Evolutionary conservation across 2,113 vertebrate genomes (phyloP).

Genomic region (Alligator mississippiensis): DNA sequence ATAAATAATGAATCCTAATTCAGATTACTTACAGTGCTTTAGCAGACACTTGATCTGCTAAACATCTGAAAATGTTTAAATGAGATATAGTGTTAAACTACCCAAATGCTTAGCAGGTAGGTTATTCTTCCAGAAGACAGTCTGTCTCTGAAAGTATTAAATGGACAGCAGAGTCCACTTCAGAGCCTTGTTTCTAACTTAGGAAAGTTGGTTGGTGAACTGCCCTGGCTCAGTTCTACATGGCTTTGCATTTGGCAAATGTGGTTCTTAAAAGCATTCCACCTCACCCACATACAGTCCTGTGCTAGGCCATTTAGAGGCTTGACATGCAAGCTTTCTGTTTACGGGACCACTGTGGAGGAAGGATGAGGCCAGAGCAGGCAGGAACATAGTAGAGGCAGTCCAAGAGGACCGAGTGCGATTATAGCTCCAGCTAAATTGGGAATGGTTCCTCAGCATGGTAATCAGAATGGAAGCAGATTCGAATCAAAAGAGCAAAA

Average conservation of each 20-base stretch:
- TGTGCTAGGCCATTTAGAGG: background rate
- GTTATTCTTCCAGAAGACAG: background rate
- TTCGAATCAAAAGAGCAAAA: conserved; percentile 30
- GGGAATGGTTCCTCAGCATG: background rate
- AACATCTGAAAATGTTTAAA: conserved; percentile 49
- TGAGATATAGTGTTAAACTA: background rate
- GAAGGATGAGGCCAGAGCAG: conserved; percentile 54
- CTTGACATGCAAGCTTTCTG: conserved; percentile 38
- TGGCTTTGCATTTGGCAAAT: background rate
- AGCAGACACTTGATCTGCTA: conserved; percentile 20
- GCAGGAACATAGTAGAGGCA: conserved; percentile 27
- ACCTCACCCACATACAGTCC: conserved; percentile 40
- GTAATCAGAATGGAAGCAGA: conserved; percentile 40
- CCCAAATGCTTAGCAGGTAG: background rate
- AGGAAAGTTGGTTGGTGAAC: conserved; percentile 40
- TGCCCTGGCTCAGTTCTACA: conserved; percentile 20
- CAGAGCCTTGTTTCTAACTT: background rate
- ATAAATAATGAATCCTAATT: conserved; percentile 51
- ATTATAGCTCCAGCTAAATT: conserved; percentile 17
- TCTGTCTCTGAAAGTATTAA: background rate
- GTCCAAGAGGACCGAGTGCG: conserved; percentile 50
- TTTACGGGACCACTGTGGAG: conserved; percentile 42
- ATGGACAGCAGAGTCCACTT: conserved; percentile 18
- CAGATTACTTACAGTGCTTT: conserved; percentile 19
- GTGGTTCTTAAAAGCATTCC: conserved; percentile 54